Base-by-base conservation (phyloP, 2,888 invertebrate species). In the Melanotus villosus region DNA sequence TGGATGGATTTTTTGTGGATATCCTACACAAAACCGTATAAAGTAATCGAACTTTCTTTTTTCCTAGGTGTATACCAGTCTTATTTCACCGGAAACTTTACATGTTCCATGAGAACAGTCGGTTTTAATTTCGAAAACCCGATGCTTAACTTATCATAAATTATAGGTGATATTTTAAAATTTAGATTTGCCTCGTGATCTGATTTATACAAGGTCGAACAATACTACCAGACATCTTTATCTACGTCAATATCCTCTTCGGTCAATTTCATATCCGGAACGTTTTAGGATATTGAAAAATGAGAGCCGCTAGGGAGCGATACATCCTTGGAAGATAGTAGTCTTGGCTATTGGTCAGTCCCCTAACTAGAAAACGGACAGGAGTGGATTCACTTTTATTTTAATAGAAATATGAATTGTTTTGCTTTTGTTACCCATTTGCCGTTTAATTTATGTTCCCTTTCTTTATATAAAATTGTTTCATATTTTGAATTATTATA, bases 231-330 rank as follows among this genome's bases (percentile, higher is more conserved):
- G 65, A 65, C 66, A 62, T 66, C 62, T 73, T 73, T 76, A 78
- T 78, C 77, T 74, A 71, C 75, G 75, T 79, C 79, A 76, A 79
- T 79, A 79, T 79, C 76, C 76, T 76, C 76, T 78, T 77, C 77
- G 80, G 80, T 80, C 82, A 82, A 82, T 82, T 82, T 81, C 78
- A 80, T 80, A 81, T 80, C 79, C 78, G 77, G 75, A 80, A 79
- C 83, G 80, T 81, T 82, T 82, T 81, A 81, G 80, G 81, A 82
- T 82, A 82, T 82, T 82, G 83, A 83, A 83, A 83, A 82, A 83
- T 83, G 82, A 83, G 78, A 73, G 80, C 79, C 82, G 77, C 81
- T 71, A 76, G 82, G 81, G 82, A 81, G 72, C 81, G 80, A 82
- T 82, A 79, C 81, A 82, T 82, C 81, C 76, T 80, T 75, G 64